These are phyloP conservation scores for Leucoraja ocellata DNA, from an alignment of 2,797 vertebrate genomes.

Conservation along the genomic window DNA sequence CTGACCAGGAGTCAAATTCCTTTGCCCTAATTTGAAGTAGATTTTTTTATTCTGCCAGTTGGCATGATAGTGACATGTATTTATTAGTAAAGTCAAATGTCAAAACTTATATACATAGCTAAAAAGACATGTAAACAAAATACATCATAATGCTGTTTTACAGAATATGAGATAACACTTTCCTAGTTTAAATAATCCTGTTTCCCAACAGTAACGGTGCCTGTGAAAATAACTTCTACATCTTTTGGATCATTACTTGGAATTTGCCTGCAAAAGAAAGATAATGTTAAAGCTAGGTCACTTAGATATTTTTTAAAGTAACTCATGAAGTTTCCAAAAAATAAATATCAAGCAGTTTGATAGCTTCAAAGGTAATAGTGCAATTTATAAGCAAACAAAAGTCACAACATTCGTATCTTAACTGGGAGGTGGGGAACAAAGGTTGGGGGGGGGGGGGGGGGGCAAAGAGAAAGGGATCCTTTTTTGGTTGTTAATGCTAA, in stretches of 20 bases:
- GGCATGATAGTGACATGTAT: neutral
- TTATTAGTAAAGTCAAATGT: neutral
- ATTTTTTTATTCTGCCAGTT: conserved; percentile 4
- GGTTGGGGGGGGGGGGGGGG: too few species aligned
- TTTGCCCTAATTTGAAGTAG: neutral
- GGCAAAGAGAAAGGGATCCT: too few species aligned
- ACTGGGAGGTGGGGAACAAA: neutral
- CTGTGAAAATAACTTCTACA: conserved; percentile 49
- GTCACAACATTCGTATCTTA: neutral
- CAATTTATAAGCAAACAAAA: neutral
- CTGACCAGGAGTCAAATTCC: neutral
- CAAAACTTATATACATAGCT: neutral
- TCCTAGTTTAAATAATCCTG: neutral
- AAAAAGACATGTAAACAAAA: conserved; percentile 33
- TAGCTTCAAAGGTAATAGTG: neutral
- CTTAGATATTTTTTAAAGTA: neutral
- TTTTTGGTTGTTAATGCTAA: too few species aligned
- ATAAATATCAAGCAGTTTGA: neutral
- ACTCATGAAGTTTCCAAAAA: neutral
- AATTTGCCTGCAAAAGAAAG: conserved; percentile 62
- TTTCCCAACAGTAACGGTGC: neutral
- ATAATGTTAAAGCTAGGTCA: neutral
- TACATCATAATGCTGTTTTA: neutral
- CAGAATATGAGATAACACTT: conserved; percentile 10
- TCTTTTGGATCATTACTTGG: conserved; percentile 75